These are phyloP conservation scores for Syrista parreyssii DNA, from an alignment of 2,888 invertebrate genomes.

Conservation along the genomic window DNA sequence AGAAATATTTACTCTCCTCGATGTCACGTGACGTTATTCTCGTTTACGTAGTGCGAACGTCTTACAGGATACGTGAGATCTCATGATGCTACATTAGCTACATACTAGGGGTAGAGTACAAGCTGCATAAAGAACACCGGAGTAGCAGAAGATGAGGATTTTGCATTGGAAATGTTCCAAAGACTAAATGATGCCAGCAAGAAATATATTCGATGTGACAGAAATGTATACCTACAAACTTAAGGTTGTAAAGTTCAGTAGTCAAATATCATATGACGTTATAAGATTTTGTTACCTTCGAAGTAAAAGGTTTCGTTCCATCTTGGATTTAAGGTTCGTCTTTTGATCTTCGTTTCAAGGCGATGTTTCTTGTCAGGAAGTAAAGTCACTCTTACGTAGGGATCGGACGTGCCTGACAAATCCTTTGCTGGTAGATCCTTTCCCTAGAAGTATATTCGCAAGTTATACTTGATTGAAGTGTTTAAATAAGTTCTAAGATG, in stretches of 20 bases:
- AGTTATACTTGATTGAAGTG: neutral
- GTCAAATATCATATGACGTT: slow-evolving; percentile 7
- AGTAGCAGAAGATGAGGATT: neutral
- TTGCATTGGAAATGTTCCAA: neutral
- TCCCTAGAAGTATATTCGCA: slow-evolving; percentile 71
- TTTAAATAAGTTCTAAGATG: neutral
- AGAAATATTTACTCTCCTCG: neutral
- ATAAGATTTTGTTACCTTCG: slow-evolving; percentile 71
- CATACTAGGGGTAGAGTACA: neutral
- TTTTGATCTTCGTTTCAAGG: slow-evolving; percentile 91
- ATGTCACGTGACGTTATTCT: neutral
- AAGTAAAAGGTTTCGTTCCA: slow-evolving; percentile 97
- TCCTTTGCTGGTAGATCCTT: slow-evolving; percentile 95
- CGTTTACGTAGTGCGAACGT: neutral
- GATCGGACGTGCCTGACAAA: slow-evolving; percentile 91
- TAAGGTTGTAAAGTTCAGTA: neutral
- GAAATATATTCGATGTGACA: neutral
- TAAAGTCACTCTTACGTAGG: slow-evolving; percentile 89
- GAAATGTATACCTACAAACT: neutral
- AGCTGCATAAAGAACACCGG: neutral
- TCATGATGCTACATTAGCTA: neutral
- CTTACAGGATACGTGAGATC: neutral
- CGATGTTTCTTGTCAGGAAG: slow-evolving; percentile 93
- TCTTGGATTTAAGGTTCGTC: slow-evolving; percentile 88
- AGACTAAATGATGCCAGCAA: neutral